Conservation (phyloP, 2,797 vertebrate species). For the Scomberomorus guttatus region DNA sequence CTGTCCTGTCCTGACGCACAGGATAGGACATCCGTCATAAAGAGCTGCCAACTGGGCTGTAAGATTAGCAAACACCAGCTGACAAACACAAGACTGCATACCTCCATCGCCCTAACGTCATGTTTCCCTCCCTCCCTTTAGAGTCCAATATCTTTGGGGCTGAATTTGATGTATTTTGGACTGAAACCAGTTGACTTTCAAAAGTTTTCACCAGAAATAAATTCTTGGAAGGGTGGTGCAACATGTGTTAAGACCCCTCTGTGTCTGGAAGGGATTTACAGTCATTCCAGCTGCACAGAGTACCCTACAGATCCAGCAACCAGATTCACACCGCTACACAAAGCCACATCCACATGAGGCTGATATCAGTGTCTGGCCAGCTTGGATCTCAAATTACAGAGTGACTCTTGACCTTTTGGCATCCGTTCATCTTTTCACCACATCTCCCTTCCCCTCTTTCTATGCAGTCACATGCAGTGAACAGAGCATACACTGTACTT, state of each 20-base stretch:
- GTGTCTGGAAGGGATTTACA: slow-evolving; percentile 7
- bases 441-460: slow-evolving; percentile 1
- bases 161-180: not conserved
- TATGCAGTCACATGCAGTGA: slow-evolving; percentile 12
- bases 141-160: not conserved
- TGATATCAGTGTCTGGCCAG: slow-evolving; percentile 1
- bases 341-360: slow-evolving; percentile 7
- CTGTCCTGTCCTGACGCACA: slow-evolving; percentile 43
- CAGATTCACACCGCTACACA: not conserved
- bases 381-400: slow-evolving; percentile 38
- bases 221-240: slow-evolving; percentile 2
- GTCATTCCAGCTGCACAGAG: slow-evolving; percentile 12
- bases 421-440: not conserved
- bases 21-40: slow-evolving; percentile 54
- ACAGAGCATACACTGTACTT: slow-evolving; percentile 35
- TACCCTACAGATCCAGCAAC: not conserved
- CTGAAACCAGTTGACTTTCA: not conserved
- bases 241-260: not conserved
- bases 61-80: slow-evolving; percentile 60
- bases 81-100: slow-evolving; percentile 53
- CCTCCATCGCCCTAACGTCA: slow-evolving; percentile 35
- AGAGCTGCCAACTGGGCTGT: slow-evolving; percentile 48
- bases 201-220: not conserved
- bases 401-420: slow-evolving; percentile 41
- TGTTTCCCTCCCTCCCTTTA: not conserved